Percentiles rank a stretch among this genome's conserved stretches.
Conservation (phyloP, 2,797 vertebrate genomes). For the Pyrocephalus nanus region DNA sequence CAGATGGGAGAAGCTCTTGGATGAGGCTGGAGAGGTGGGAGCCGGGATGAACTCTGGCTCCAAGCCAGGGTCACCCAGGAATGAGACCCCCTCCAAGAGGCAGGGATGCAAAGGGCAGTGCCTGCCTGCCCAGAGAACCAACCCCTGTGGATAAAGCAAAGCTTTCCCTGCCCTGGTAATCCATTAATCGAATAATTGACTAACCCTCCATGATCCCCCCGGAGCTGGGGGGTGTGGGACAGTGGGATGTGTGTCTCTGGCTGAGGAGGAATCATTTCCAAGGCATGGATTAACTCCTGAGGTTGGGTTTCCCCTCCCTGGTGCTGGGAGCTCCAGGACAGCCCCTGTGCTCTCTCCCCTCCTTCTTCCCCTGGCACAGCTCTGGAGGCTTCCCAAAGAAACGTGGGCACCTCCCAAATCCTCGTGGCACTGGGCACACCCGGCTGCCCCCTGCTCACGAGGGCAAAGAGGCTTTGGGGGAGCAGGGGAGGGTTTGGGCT, state of each 20-base stretch:
- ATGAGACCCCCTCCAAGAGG: neutral
- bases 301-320: neutral
- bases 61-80: neutral
- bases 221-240: neutral
- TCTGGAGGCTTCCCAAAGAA: neutral
- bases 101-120: neutral
- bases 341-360: neutral
- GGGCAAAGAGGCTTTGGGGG: neutral
- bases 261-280: neutral
- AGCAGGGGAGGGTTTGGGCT: neutral
- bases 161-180: conserved; percentile 19
- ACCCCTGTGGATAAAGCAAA: neutral
- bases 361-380: neutral
- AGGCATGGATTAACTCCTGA: neutral
- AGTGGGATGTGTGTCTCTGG: neutral
- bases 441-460: fast-evolving
- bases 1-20: neutral
- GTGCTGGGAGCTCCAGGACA: neutral
- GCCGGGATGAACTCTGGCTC: neutral
- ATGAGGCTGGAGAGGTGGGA: neutral
- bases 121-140: neutral
- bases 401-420: neutral
- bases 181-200: conserved; percentile 71
- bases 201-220: neutral
- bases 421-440: fast-evolving